A percentile compares a stretch with the other conserved stretches of the same genome.
phyloP scores from a whole-genome alignment of 2,888 invertebrate genomes.

The Dryadula phaetusa region DNA sequence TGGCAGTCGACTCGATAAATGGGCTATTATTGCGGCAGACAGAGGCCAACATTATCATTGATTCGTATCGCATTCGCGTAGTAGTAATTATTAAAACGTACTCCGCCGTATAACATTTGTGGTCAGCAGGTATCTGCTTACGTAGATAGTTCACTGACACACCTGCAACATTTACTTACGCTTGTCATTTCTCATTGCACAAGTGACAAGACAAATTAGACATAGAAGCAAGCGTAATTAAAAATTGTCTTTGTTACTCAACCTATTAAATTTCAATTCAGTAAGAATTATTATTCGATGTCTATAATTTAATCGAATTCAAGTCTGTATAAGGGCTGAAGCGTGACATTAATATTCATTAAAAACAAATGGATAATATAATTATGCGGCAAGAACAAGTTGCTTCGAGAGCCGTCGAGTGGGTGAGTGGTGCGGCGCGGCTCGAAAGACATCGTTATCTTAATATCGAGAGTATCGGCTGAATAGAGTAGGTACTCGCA shows the following conservation, averaged over 20 bases:
- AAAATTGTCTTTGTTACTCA: background rate
- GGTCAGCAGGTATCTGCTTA: conserved; percentile 37
- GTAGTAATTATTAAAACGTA: conserved; percentile 81
- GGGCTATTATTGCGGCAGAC: conserved; percentile 80
- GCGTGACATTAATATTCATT: conserved; percentile 77
- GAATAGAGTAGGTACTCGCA: conserved; percentile 49
- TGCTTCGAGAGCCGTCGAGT: conserved; percentile 69
- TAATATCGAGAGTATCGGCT: conserved; percentile 63
- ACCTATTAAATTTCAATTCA: conserved; percentile 13
- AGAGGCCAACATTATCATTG: conserved; percentile 79
- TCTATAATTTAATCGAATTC: conserved; percentile 58
- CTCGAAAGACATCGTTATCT: conserved; percentile 75
- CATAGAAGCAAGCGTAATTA: background rate
- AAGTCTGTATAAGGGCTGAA: conserved; percentile 49
- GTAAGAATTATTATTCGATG: conserved; percentile 30
- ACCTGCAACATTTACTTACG: conserved; percentile 5
- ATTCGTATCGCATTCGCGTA: conserved; percentile 77
- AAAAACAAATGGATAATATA: conserved; percentile 78
- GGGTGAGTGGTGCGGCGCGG: conserved; percentile 64
- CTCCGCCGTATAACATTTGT: conserved; percentile 69
- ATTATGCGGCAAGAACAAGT: conserved; percentile 77
- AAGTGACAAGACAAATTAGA: background rate
- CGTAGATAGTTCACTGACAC: background rate
- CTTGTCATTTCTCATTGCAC: conserved; percentile 12
- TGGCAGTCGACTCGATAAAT: conserved; percentile 77